Percentiles rank a stretch among this genome's conserved stretches.
Conservation (phyloP, 2,888 invertebrate species). For the Orthosia incerta region DNA sequence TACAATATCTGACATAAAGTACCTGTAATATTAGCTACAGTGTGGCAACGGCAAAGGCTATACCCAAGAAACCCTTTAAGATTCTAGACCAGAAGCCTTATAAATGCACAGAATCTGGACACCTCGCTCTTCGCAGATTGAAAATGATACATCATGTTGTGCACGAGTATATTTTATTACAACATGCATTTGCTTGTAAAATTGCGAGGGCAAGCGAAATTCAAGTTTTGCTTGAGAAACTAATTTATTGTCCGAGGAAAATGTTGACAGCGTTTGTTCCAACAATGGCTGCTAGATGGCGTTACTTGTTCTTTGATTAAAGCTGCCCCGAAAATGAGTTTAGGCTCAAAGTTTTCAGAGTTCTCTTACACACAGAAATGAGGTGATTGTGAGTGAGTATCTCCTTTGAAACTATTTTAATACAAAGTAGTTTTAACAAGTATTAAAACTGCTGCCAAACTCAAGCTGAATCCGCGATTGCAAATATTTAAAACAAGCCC, state of each 20-base stretch:
- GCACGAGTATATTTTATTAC: conserved; percentile 1
- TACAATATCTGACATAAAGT: background rate
- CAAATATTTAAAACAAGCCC: conserved; percentile 55
- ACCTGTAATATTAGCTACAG: background rate
- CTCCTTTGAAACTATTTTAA: conserved; percentile 50
- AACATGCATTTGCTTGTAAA: background rate
- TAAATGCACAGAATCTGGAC: background rate
- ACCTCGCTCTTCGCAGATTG: conserved; percentile 1
- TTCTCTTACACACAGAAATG: background rate
- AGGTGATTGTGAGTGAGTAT: too few species aligned
- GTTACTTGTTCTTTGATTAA: background rate
- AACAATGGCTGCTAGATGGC: conserved; percentile 4
- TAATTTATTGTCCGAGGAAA: background rate
- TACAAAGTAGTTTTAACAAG: conserved; percentile 42
- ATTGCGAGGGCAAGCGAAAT: background rate
- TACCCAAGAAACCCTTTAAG: conserved; percentile 33
- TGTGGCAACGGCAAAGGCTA: background rate
- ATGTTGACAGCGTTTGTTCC: background rate
- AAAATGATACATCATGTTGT: conserved; percentile 24
- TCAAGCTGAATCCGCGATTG: conserved; percentile 35
- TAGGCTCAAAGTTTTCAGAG: background rate
- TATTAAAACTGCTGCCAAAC: conserved; percentile 45
- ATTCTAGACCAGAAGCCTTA: conserved; percentile 33
- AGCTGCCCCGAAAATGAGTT: background rate
- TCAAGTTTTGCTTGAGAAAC: conserved; percentile 1